A percentile compares a stretch with the other conserved stretches of the same genome.
These are phyloP conservation scores for Atractosteus spatula DNA, from an alignment of 2,113 vertebrate genomes.

Conservation along the genomic window DNA sequence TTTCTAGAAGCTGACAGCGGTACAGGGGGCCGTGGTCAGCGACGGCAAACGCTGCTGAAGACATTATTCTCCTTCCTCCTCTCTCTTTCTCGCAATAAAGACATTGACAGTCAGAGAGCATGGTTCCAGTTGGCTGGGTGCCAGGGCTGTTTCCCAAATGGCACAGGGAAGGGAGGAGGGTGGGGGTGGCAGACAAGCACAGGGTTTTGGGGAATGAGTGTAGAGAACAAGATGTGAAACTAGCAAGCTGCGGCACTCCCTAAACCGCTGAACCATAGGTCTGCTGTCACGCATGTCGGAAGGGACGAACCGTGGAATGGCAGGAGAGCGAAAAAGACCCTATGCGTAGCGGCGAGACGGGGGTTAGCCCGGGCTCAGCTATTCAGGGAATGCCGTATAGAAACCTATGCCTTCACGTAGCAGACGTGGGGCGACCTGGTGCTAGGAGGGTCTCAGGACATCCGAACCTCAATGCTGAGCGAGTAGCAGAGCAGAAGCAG, in stretches of 20 bases:
- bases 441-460: no score
- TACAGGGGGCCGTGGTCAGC: slow-evolving; percentile 25
- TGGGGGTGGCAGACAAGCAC: background rate
- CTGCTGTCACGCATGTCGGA: no score
- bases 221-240: background rate
- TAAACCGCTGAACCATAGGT: slow-evolving; percentile 8
- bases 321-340: no score
- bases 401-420: no score
- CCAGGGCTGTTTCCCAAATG: slow-evolving; percentile 40
- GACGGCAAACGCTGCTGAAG: slow-evolving; percentile 50
- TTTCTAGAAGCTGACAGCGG: slow-evolving; percentile 40
- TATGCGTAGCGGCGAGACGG: no score
- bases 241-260: slow-evolving; percentile 10
- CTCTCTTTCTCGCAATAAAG: slow-evolving; percentile 49
- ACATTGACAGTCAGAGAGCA: slow-evolving; percentile 49
- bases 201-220: background rate
- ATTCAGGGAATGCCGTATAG: no score
- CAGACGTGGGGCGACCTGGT: no score
- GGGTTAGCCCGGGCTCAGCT: no score
- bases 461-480: no score
- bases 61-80: slow-evolving; percentile 53
- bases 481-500: no score
- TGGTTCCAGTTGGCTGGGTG: slow-evolving; percentile 49
- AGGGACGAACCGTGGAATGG: no score
- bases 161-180: slow-evolving; percentile 11